Base-by-base conservation (phyloP, 2,797 vertebrate genomes). In the Pseudopleuronectes americanus region DNA sequence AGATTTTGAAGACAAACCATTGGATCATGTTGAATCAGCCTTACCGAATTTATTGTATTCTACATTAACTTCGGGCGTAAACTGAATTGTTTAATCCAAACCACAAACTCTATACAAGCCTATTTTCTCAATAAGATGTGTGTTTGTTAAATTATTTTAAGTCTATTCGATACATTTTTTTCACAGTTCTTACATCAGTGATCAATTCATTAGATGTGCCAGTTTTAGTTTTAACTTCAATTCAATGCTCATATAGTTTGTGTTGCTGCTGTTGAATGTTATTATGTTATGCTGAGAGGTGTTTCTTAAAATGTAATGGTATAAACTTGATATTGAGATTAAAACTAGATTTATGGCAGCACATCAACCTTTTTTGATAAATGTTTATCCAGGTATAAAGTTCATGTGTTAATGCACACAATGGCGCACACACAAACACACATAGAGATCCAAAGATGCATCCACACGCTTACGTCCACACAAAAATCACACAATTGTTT, bases 401-500 rank as follows among this genome's bases (percentile, higher is more conserved):
- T 21, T 45, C 52, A 45, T 24, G 8, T 43, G 54, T 12, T 22
- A 14, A 52, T 28, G 17, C 36, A 17, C 3, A 28, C 14, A 28
- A 4, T 47, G 28, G 8, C 8, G 12, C 26, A 7, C 4, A 24
- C 8, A 36, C 8, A 10, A 21, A 8, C 17, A 9, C 9, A 23
- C 10, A 24, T 13, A 38, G 36, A 38, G 36, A 38, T 22, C 16
- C 24, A 33, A 14, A 41, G 12, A 45, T 12, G 4, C 19, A 24
- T 49, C 16, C 8, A 68, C 31, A 66, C 3, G 6, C 43, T 24
- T 12, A 33, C 55, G 12, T 51, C 53, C 45, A 65, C 65, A 56
- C 21, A 21, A 28, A 52, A 33, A 19, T 6, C 43, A 57, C 43
- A 59, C 67, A n/a, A 33, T 52, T 67, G 69, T 5, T 71, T 68